A percentile compares a stretch with the other conserved stretches of the same genome.
Conservation (phyloP, 2,797 vertebrate genomes). For the Periophthalmus magnuspinnatus region DNA sequence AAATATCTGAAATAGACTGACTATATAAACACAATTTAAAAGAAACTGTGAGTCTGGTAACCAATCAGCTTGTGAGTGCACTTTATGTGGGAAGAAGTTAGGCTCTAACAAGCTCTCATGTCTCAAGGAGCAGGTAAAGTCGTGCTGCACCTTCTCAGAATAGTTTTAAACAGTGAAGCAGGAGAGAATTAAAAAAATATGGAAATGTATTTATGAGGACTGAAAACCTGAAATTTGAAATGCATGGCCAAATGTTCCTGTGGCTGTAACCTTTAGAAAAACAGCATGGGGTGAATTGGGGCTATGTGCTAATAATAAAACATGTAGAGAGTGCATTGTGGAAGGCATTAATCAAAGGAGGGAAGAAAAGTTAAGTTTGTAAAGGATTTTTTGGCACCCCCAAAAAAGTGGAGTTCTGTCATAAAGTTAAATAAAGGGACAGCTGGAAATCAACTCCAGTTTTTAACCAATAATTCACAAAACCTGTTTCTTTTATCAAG, state of each 20-base stretch:
- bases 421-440: too few relatives aligned
- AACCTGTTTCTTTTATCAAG: too few relatives aligned
- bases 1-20: not conserved
- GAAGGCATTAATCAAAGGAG: slow-evolving; percentile 24
- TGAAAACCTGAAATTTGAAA: slow-evolving; percentile 6
- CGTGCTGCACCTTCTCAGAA: slow-evolving; percentile 3
- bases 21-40: slow-evolving; percentile 16
- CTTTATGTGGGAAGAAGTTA: not conserved
- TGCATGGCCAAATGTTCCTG: slow-evolving; percentile 7
- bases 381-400: too few relatives aligned
- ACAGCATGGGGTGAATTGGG: slow-evolving; percentile 5
- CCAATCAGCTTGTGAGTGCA: not conserved
- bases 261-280: slow-evolving; percentile 24
- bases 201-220: slow-evolving; percentile 1
- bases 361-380: not conserved
- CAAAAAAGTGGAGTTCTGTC: too few relatives aligned
- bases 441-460: too few relatives aligned
- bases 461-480: too few relatives aligned
- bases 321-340: slow-evolving; percentile 2
- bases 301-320: slow-evolving; percentile 5
- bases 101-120: not conserved
- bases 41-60: slow-evolving; percentile 3
- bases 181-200: too few relatives aligned
- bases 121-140: slow-evolving; percentile 5
- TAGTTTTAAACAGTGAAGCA: not conserved